Evolutionary conservation across 2,113 vertebrate species (phyloP).

Genomic region (Antechinus flavipes): DNA sequence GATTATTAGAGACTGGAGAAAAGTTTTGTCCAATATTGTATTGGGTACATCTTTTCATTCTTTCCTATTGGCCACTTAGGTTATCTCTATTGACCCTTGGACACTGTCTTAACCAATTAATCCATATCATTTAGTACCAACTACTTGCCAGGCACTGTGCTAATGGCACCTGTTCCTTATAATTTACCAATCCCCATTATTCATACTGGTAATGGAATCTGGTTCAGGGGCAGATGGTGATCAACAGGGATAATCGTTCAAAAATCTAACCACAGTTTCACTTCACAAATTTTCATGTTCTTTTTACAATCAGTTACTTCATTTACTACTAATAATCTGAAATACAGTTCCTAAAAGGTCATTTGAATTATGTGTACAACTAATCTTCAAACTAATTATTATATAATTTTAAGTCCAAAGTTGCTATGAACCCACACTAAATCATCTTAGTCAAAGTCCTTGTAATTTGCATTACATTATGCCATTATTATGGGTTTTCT

Average conservation of each 20-base stretch:
- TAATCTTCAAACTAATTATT: background rate
- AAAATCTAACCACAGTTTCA: background rate
- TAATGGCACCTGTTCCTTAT: background rate
- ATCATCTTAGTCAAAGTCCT: background rate
- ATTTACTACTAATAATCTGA: background rate
- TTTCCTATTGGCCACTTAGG: background rate
- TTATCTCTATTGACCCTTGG: background rate
- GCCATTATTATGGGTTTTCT: background rate
- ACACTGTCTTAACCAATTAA: background rate
- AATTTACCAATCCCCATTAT: background rate
- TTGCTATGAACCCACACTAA: background rate
- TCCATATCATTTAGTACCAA: background rate
- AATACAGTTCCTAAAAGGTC: background rate
- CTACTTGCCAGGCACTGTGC: background rate
- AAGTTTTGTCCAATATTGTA: background rate
- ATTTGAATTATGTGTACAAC: background rate
- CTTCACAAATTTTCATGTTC: background rate
- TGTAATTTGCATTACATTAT: background rate
- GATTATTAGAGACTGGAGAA: background rate
- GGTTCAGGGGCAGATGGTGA: background rate
- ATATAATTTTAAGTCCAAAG: background rate
- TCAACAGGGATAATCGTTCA: background rate
- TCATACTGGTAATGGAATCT: background rate
- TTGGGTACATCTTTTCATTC: background rate
- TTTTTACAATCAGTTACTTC: background rate